These are phyloP conservation scores for Speoplatyrhinus poulsoni DNA, from an alignment of 2,113 vertebrate species.

Conservation along the genomic window DNA sequence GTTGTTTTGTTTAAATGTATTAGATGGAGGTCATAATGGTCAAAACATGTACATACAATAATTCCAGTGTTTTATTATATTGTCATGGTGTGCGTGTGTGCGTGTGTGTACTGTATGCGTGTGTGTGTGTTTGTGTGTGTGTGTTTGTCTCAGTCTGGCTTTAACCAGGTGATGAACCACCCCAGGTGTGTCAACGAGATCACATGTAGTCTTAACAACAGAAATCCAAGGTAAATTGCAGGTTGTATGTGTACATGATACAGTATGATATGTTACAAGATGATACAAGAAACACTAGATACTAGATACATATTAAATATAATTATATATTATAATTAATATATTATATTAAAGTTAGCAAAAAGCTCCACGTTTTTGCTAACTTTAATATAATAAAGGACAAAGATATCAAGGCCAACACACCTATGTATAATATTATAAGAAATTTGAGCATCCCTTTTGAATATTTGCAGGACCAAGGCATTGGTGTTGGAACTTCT, in stretches of 20 bases:
- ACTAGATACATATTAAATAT: no score
- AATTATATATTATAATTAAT: no score
- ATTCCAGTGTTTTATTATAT: not conserved
- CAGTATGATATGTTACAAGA: slow-evolving; percentile 2
- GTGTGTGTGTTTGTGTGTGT: slow-evolving; percentile 14
- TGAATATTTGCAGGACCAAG: slow-evolving; percentile 79
- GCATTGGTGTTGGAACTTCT: slow-evolving; percentile 90
- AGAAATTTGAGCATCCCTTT: not conserved
- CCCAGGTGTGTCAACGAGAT: slow-evolving; percentile 93
- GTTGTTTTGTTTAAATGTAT: no score
- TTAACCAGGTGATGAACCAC: slow-evolving; percentile 94
- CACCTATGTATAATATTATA: not conserved
- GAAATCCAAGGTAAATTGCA: slow-evolving; percentile 80
- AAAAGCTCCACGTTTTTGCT: no score
- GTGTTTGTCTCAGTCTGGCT: slow-evolving; percentile 81
- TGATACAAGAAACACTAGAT: no score
- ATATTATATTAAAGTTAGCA: no score
- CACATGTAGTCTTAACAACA: slow-evolving; percentile 92
- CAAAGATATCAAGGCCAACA: not conserved
- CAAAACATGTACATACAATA: no score
- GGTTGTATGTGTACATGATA: not conserved
- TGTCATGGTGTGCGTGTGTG: not conserved
- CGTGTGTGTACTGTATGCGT: no score
- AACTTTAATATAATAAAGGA: no score
- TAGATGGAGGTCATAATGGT: no score